A percentile compares a stretch with the other conserved stretches of the same genome.
Conservation (phyloP, 2,888 invertebrate species). For the Campoplex capitator region DNA sequence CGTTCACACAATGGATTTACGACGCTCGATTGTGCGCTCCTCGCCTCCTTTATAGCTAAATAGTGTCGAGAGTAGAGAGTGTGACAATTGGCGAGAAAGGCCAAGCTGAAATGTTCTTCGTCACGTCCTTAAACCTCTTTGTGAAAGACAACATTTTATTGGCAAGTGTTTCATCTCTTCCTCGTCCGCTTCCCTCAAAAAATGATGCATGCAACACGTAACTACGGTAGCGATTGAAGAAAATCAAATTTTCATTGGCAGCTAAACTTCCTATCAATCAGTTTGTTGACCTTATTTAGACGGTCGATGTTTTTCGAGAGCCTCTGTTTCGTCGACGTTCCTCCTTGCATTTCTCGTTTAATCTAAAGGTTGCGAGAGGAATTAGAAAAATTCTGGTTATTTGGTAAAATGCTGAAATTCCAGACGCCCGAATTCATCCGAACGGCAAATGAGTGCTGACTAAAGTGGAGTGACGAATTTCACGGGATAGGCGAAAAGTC, state of each 20-base stretch:
- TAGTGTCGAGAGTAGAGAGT: conserved; percentile 32
- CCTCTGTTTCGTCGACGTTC: not conserved
- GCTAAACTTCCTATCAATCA: not conserved
- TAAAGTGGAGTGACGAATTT: too few species aligned
- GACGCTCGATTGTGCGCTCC: conserved; percentile 45
- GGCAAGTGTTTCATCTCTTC: not conserved
- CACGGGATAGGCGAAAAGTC: too few species aligned
- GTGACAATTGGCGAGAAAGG: conserved; percentile 26
- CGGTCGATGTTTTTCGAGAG: not conserved
- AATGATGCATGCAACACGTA: not conserved
- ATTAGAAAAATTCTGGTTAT: too few species aligned
- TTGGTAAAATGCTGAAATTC: not conserved
- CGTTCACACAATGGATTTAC: conserved; percentile 56
- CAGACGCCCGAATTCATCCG: too few species aligned
- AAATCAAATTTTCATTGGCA: not conserved
- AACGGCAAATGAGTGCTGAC: too few species aligned
- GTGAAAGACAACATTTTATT: not conserved
- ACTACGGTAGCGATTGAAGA: not conserved
- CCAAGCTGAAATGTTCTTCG: conserved; percentile 7
- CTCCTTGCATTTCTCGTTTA: too few species aligned
- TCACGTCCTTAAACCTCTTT: conserved; percentile 4
- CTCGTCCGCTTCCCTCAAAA: not conserved
- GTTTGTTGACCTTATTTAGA: not conserved
- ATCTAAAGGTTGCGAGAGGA: too few species aligned
- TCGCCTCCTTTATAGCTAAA: conserved; percentile 44